Evolutionary conservation across 2,113 vertebrate species (phyloP).

Genomic region (Leptobrachium ailaonicum): DNA sequence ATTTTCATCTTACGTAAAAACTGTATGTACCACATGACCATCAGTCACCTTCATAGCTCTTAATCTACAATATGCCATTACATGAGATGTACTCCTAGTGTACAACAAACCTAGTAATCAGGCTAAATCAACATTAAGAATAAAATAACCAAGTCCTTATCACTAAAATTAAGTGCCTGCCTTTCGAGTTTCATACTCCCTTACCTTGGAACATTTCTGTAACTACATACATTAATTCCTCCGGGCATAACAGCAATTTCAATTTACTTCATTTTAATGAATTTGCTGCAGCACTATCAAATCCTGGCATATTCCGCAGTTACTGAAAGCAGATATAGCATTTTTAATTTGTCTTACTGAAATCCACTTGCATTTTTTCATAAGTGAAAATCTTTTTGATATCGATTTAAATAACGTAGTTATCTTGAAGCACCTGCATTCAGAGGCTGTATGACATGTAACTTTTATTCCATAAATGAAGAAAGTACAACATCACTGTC

Average conservation of each 20-base stretch:
- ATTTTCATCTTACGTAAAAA: too few species aligned
- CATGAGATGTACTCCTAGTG: background rate
- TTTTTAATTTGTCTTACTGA: background rate
- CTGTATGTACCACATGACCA: background rate
- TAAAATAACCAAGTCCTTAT: background rate
- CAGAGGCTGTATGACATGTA: too few species aligned
- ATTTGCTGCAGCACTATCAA: constrained; percentile 3
- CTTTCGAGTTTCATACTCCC: background rate
- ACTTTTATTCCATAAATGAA: too few species aligned
- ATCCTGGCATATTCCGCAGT: background rate
- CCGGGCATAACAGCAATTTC: constrained; percentile 20
- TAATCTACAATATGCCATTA: background rate
- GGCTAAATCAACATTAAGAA: background rate
- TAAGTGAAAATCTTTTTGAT: too few species aligned
- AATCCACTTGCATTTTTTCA: constrained; percentile 10
- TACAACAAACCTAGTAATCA: background rate
- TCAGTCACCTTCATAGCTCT: constrained; percentile 1
- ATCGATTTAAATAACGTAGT: too few species aligned
- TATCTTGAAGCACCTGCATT: too few species aligned
- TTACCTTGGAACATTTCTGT: background rate
- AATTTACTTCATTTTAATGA: constrained; percentile 26
- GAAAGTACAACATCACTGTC: too few species aligned
- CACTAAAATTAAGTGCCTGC: constrained; percentile 12
- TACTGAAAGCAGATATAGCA: background rate
- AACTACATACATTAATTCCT: constrained; percentile 7